phyloP scores from a whole-genome alignment of 2,113 vertebrate genomes.

The Ophthalmolycus amberensis region DNA sequence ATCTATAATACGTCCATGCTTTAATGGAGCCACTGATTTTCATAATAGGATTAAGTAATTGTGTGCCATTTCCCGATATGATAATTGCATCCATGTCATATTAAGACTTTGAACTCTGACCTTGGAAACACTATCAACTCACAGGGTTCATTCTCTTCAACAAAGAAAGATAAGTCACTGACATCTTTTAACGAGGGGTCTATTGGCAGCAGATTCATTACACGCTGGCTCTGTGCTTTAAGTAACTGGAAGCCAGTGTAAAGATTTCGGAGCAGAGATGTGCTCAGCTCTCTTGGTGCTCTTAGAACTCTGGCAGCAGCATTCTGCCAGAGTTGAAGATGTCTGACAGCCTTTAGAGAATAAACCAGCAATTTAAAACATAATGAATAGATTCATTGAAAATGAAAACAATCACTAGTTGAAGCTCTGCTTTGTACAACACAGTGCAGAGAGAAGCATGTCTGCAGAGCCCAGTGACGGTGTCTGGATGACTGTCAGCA shows the following conservation, averaged over 20 bases:
- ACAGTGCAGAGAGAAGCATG: not conserved
- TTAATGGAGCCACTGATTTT: not conserved
- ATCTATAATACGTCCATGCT: conserved; percentile 2
- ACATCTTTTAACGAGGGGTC: not conserved
- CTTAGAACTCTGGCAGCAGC: not conserved
- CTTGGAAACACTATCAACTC: conserved; percentile 15
- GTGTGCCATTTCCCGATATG: not conserved
- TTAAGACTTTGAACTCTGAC: not conserved
- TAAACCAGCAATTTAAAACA: not conserved
- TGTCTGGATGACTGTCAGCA: not conserved
- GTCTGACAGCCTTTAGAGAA: not conserved
- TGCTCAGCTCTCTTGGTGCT: not conserved
- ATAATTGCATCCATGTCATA: not conserved
- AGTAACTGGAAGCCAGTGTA: not conserved
- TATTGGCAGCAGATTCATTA: not conserved
- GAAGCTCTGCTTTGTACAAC: not conserved
- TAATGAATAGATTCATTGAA: not conserved
- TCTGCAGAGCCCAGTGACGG: not conserved
- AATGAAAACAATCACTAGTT: not conserved
- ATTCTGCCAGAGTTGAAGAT: not conserved
- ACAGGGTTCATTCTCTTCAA: not conserved
- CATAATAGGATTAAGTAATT: not conserved
- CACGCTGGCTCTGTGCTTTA: not conserved
- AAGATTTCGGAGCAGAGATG: not conserved
- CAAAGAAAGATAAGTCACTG: not conserved